Evolutionary conservation across 1,140 invertebrate species (phyloP), one percentile per base, ranked within the genome.

Genomic region (Dolichoris vasculosae): DNA sequence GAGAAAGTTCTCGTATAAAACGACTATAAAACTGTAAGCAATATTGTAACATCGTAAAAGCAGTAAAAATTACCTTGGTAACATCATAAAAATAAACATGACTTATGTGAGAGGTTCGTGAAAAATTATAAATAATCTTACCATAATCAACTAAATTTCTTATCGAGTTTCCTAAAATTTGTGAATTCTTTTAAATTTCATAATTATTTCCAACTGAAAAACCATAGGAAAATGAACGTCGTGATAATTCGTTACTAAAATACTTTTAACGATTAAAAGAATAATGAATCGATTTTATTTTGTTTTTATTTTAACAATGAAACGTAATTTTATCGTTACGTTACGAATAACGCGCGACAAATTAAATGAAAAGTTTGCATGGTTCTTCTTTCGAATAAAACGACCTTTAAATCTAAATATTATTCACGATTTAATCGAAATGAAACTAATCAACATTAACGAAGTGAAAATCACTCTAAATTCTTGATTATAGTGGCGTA

Each of bases 371-470:
- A 6, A 4, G 4, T 15, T 59, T 59, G 23, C 3, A 26, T 6
- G 2, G 26, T 13, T 59, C 2, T 26, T 23, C 4, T 2, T 59
- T 59, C 23, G 26, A 59, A 59, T 4, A 26, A 23, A 59, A 3
- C 20, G 23, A 13, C 20, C 20, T 13, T 59, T 32, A 13, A 17
- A 13, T 67, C 63, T 35, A 32, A 32, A 67, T 67, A 35, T 35
- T 67, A 67, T 6, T 11, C 40, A 40, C 43, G 40, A 43, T 73
- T 38, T 40, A 43, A 43, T 73, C 43, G n/a, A 73, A 73, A 73
- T 73, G 35, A 73, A 43, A 73, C 38, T 73, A 85, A 80, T 80
- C n/a, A 51, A 13, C 46, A 48, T 63, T 59, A 80, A 85, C 64
- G 64, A 63, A 32, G 59, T 26, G 64, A 55, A 78, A 79, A 71